Evolutionary conservation across 53 echinoderm and acorn worm species (phyloP).

Genomic region (Patiria pectinifera): DNA sequence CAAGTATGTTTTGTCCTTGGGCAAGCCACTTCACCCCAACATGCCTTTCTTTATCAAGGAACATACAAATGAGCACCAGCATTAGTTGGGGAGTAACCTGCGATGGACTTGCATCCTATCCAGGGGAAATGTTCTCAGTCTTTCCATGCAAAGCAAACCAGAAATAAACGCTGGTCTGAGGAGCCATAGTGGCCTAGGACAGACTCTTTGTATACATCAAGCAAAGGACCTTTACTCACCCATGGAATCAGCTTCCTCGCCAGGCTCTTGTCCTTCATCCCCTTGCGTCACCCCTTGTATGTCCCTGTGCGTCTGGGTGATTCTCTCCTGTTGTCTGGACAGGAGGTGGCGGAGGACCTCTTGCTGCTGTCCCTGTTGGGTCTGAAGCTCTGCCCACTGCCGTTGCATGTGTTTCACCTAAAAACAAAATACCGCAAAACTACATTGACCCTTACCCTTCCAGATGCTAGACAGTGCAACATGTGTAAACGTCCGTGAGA

Average conservation of each 20-base stretch:
- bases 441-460: too few relatives aligned
- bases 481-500: too few relatives aligned
- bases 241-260: not conserved
- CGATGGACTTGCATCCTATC: too few relatives aligned
- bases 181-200: not conserved
- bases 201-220: not conserved
- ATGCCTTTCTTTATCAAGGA: too few relatives aligned
- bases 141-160: too few relatives aligned
- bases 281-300: conserved; percentile 32
- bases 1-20: too few relatives aligned
- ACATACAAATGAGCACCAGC: too few relatives aligned
- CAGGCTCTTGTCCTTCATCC: not conserved
- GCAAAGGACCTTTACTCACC: conserved; percentile 12
- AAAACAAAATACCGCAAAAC: not conserved
- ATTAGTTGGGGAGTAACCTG: too few relatives aligned
- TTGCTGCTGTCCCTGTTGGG: conserved; percentile 73
- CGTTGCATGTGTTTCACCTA: conserved; percentile 66
- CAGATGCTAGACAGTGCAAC: too few relatives aligned
- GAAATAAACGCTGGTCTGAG: too few relatives aligned
- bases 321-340: conserved; percentile 64
- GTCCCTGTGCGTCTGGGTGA: conserved; percentile 45
- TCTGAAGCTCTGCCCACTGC: conserved; percentile 75
- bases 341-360: conserved; percentile 67
- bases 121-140: too few relatives aligned
- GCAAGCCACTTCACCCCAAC: too few relatives aligned